Base-by-base conservation (phyloP, 2,888 invertebrate species). In the Caenorhabditis auriculariae region DNA sequence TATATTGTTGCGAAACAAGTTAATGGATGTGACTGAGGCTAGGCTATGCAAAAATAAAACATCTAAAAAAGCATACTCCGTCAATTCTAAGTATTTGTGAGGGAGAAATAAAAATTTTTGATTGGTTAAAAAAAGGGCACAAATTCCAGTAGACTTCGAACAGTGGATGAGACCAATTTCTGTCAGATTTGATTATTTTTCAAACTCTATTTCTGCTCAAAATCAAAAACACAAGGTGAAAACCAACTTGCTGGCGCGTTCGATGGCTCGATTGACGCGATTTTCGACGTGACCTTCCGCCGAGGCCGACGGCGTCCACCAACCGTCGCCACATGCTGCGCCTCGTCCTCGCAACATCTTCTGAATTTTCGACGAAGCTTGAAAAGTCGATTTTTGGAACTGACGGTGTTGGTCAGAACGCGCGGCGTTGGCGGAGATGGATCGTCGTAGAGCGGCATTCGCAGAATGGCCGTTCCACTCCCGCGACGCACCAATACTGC, bases 401-500 rank as follows among this genome's bases (percentile, higher is more conserved):
- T n/a, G n/a, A n/a, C n/a, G 9, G 35, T 32, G n/a, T 41, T 39
- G n/a, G 39, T 17, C 15, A 43, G 15, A 9, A 50, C 24, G 38
- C 21, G 29, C 17, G 29, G 17, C 15, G 38, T 29, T 15, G 23
- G 51, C 23, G 32, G 51, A 42, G 21, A 42, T 19, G 42, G 21
- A 29, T 24, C 51, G 51, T 51, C 51, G 51, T 24, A 51, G 29
- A 51, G 41, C 21, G 39, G 51, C 44, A 39, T 26, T 2, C 57
- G 56, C 4, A 56, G 55, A 19, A 63, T 53, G 17, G 57, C 58
- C 28, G 64, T 59, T 28, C 64, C 64, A 46, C 64, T 64, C 48
- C 57, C 60, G 12, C 60, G 62, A 28, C 62, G 63, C 23, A 67
- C 63, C 39, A 67, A 49, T 19, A 67, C 63, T 37, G 63, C 63